A percentile compares a stretch with the other conserved stretches of the same genome.
phyloP scores from a whole-genome alignment of 2,113 vertebrate species.

The Ginglymostoma cirratum region DNA sequence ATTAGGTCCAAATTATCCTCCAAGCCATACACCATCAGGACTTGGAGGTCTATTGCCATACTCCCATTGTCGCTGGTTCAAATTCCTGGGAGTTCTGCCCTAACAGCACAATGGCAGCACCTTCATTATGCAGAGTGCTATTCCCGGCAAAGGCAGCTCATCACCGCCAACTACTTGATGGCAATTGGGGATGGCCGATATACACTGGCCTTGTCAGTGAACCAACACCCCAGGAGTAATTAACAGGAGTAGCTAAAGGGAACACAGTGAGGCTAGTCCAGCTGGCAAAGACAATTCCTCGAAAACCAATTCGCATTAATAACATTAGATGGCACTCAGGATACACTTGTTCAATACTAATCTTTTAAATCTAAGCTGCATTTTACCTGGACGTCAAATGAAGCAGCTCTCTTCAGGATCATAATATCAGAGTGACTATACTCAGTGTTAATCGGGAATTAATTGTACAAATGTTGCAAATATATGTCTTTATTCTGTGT shows the following conservation, averaged over 20 bases:
- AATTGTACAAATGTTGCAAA: not conserved
- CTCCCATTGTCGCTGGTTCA: not conserved
- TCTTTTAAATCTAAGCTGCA: not conserved
- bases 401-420: not conserved
- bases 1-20: not conserved
- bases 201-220: not conserved
- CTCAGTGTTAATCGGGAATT: not conserved
- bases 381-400: not conserved
- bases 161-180: not conserved
- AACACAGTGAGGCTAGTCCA: not conserved
- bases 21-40: not conserved
- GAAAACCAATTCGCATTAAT: not conserved
- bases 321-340: slow-evolving; percentile 34
- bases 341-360: not conserved
- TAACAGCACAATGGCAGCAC: not conserved
- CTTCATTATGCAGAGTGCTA: not conserved
- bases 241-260: not conserved
- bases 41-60: not conserved
- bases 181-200: not conserved
- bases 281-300: not conserved
- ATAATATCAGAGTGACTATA: not conserved
- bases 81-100: not conserved
- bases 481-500: not conserved
- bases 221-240: not conserved
- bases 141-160: not conserved